Evolutionary conservation across 2,113 vertebrate species (phyloP).

Genomic region (Pedionomus torquatus): DNA sequence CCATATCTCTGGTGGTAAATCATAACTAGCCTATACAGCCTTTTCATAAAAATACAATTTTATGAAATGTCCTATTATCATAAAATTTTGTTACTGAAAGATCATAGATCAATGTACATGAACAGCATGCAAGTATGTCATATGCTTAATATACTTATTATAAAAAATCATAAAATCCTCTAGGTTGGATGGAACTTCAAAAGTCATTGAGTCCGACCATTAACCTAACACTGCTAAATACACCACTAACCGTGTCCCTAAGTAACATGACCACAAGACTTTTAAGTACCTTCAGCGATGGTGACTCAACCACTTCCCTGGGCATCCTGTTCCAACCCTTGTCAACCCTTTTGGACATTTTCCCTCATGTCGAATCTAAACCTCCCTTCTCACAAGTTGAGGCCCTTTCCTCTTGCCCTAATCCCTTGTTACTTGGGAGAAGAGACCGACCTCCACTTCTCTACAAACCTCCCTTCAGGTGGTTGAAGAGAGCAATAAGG

Average conservation of each 20-base stretch:
- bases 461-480: not conserved
- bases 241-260: not conserved
- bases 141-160: not conserved
- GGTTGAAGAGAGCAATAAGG: not conserved
- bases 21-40: not conserved
- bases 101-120: rapidly evolving
- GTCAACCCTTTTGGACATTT: not conserved
- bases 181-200: not conserved
- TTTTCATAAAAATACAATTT: not conserved
- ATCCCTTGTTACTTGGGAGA: not conserved
- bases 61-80: not conserved
- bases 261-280: not conserved
- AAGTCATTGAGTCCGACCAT: not conserved
- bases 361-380: not conserved
- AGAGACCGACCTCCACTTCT: not conserved
- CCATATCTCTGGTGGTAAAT: not conserved
- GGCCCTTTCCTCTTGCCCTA: not conserved
- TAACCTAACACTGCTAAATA: not conserved
- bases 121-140: not conserved
- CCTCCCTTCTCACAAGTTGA: not conserved
- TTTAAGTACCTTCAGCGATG: not conserved
- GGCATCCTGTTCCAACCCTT: not conserved
- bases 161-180: not conserved
- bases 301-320: not conserved
- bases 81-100: not conserved